A percentile compares a stretch with the other conserved stretches of the same genome.
These are phyloP conservation scores for Synchiropus splendidus DNA, from an alignment of 2,113 vertebrate species.

Conservation along the genomic window DNA sequence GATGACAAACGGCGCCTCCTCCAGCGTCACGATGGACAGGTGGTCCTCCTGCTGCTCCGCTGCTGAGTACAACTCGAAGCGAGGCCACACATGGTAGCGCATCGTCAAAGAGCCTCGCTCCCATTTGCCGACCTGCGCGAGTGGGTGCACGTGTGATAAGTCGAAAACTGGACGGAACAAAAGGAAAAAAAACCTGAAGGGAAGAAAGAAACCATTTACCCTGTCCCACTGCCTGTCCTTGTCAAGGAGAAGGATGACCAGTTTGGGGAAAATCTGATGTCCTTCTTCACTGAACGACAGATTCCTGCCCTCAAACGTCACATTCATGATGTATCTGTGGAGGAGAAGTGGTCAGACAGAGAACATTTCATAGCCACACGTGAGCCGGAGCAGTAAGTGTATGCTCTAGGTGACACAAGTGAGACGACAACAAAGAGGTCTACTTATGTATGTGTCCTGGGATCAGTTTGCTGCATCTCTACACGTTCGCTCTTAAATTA, in stretches of 20 bases:
- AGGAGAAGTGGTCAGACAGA: slow-evolving; percentile 24
- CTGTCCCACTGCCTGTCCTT: slow-evolving; percentile 92
- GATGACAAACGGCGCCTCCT: slow-evolving; percentile 96
- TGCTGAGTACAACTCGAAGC: slow-evolving; percentile 82
- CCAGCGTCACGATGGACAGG: slow-evolving; percentile 94
- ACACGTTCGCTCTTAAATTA: no score
- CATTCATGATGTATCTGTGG: slow-evolving; percentile 94
- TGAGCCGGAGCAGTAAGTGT: no score
- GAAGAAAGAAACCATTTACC: slow-evolving; percentile 37
- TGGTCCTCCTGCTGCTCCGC: slow-evolving; percentile 90
- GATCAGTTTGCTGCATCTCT: no score
- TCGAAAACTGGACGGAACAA: slow-evolving; percentile 5
- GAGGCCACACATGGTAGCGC: slow-evolving; percentile 97
- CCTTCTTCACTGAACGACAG: slow-evolving; percentile 96
- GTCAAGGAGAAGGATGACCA: slow-evolving; percentile 96
- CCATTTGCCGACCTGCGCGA: slow-evolving; percentile 90
- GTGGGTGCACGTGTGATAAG: slow-evolving; percentile 22
- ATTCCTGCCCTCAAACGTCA: slow-evolving; percentile 97
- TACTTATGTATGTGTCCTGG: no score
- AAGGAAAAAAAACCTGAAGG: not conserved
- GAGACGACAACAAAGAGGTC: no score
- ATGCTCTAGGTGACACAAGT: no score
- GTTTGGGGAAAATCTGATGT: slow-evolving; percentile 97
- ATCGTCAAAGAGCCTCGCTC: slow-evolving; percentile 89
- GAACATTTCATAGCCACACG: no score